Base-by-base conservation (phyloP, 2,797 vertebrate genomes). In the Apodemus agrarius region DNA sequence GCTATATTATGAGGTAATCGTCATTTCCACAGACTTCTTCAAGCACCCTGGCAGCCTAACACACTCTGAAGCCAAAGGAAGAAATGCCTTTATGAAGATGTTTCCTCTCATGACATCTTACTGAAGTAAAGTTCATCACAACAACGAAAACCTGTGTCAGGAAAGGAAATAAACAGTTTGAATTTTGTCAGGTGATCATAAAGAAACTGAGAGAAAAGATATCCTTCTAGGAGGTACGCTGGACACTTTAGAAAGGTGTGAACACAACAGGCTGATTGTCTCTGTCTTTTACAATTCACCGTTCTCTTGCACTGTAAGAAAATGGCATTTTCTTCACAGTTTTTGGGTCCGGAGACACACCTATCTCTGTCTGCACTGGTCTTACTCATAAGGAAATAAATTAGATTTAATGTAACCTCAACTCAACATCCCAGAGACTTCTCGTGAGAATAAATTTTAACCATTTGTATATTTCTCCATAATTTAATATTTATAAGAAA, bases 11-110 rank as follows among this genome's bases (percentile, higher is more conserved):
- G 95, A 61, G 95, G 96, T 97, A 97, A 97, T 69, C 96, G 97
- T 96, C 90, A 92, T 87, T 88, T 89, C 76, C 93, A 97, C 93
- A 98, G 97, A 96, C 84, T 79, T 97, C 96, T 97, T 98, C 83
- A 43, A 98, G 40, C 88, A 97, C 96, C 88, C 97, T 93, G 96
- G 67, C 86, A 94, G 81, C 90, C 49, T 13, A 89, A 22, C 92
- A 94, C 95, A 95, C 93, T 98, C 93, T 95, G 96, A 97, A 97
- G 94, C 97, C 90, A 98, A 98, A 97, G 94, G 63, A 96, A 98
- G 96, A 98, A 98, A 97, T 43, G 59, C 31, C n/a, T 97, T 84
- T 89, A 97, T 92, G 79, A 83, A 90, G 37, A 90, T 79, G 49
- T 69, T 96, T 89, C 90, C 97, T 95, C 90, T 97, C 72, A 87